Percentiles rank a stretch among this genome's conserved stretches.
Conservation (phyloP, 92 coral and sea anemone species). For the Parazoanthus swiftii region DNA sequence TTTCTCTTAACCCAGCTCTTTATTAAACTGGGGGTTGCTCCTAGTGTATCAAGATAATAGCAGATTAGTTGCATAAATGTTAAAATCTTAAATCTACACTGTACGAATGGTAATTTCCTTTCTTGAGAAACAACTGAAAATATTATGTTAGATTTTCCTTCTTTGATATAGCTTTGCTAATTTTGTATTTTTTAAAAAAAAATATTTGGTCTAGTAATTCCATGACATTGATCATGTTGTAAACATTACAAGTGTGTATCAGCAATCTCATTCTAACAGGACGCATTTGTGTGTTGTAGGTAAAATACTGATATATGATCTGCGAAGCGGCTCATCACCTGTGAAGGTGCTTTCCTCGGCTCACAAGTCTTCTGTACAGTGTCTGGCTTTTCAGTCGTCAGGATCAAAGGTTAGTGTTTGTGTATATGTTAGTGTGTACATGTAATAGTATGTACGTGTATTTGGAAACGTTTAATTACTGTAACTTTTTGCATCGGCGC, state of each 20-base stretch:
- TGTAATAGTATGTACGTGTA: background rate
- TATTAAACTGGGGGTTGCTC: too few species aligned
- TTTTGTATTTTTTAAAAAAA: background rate
- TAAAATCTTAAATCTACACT: too few species aligned
- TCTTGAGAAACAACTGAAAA: background rate
- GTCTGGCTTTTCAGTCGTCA: slow-evolving; percentile 75
- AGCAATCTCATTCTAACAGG: background rate
- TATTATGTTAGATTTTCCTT: too few species aligned
- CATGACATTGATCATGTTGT: background rate
- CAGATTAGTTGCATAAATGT: background rate
- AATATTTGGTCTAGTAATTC: background rate
- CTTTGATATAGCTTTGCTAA: background rate
- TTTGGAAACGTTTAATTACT: background rate
- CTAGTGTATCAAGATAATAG: background rate
- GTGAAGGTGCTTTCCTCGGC: slow-evolving; percentile 71
- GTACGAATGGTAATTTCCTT: too few species aligned
- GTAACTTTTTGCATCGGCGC: background rate
- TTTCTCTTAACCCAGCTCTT: background rate
- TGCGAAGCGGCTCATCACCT: slow-evolving; percentile 93
- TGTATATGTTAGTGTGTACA: background rate
- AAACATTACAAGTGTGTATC: too few species aligned
- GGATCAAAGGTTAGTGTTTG: slow-evolving; percentile 52
- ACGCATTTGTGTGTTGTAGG: slow-evolving; percentile 48
- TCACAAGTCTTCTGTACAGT: slow-evolving; percentile 93
- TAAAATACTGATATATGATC: slow-evolving; percentile 82